phyloP scores from a whole-genome alignment of 1,140 invertebrate species.

The Lasioglossum albipes region DNA sequence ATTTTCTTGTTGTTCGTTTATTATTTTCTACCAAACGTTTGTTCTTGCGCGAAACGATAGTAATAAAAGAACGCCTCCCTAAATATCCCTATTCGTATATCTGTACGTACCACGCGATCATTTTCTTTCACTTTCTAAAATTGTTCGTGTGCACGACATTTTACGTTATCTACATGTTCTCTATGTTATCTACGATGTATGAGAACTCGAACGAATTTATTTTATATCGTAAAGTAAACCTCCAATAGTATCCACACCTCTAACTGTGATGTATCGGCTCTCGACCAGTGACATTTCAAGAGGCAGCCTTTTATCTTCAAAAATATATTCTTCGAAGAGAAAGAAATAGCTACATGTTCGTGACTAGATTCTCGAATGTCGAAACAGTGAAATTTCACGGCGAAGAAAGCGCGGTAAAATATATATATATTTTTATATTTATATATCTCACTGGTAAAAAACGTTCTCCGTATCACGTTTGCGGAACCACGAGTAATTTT shows the following conservation, averaged over 20 bases:
- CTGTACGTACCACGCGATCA: too few relatives aligned
- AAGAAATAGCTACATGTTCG: constrained; percentile 23
- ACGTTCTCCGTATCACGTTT: constrained; percentile 26
- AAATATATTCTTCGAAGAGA: neutral
- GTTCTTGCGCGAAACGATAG: constrained; percentile 10
- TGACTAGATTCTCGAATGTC: constrained; percentile 46
- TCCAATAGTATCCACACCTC: too few relatives aligned
- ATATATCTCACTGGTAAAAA: constrained; percentile 23
- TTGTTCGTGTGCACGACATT: neutral
- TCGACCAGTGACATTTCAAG: neutral
- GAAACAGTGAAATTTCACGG: constrained; percentile 16
- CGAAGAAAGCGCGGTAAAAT: constrained; percentile 11
- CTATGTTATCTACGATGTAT: neutral
- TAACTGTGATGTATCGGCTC: neutral
- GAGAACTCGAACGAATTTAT: neutral
- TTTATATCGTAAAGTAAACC: neutral
- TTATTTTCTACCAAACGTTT: constrained; percentile 5
- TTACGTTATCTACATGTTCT: neutral
- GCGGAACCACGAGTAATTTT: constrained; percentile 20
- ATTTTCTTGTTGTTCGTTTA: constrained; percentile 8
- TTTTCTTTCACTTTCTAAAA: neutral
- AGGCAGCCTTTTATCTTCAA: neutral
- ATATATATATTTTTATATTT: constrained; percentile 1
- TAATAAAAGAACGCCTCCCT: neutral
- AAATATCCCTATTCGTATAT: neutral